phyloP scores from a whole-genome alignment of 2,888 invertebrate species.

The Drosophila algonquin region DNA sequence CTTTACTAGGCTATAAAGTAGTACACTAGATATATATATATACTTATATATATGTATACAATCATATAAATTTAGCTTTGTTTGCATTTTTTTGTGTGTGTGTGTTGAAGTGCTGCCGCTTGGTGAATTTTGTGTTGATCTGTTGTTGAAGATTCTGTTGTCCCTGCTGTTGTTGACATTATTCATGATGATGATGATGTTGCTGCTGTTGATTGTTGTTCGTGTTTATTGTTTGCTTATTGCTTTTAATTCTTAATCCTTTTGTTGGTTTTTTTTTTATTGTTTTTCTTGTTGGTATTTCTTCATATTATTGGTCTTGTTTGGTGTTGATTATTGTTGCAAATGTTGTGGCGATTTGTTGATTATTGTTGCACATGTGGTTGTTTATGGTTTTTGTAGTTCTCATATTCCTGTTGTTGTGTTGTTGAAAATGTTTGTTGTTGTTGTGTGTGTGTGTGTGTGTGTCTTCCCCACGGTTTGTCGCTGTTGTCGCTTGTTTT shows the following conservation, averaged over 20 bases:
- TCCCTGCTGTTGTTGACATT: constrained; percentile 11
- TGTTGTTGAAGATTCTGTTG: constrained; percentile 3
- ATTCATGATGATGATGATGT: background rate
- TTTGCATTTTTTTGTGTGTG: constrained; percentile 5
- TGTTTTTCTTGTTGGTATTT: constrained; percentile 13
- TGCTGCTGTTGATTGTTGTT: constrained; percentile 8
- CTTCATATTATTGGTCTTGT: background rate
- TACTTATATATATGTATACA: constrained; percentile 15
- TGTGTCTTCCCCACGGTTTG: background rate
- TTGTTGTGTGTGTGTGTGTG: constrained; percentile 18
- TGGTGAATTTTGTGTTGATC: background rate
- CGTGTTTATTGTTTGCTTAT: background rate
- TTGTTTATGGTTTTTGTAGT: constrained; percentile 16
- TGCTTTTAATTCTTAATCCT: background rate
- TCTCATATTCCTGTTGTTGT: constrained; percentile 18
- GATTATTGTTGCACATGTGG: constrained; percentile 2
- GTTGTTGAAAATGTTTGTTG: constrained; percentile 21
- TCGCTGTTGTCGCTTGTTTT: constrained; percentile 13
- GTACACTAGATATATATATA: constrained; percentile 18
- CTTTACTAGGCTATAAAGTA: constrained; percentile 32
- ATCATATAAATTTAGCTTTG: constrained; percentile 11
- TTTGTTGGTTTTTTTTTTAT: constrained; percentile 1
- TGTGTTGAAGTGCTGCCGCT: constrained; percentile 2
- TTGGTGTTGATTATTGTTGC: constrained; percentile 19
- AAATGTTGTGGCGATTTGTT: constrained; percentile 10